Conservation (phyloP, 2,888 invertebrate species). For the Noctua fimbriata region DNA sequence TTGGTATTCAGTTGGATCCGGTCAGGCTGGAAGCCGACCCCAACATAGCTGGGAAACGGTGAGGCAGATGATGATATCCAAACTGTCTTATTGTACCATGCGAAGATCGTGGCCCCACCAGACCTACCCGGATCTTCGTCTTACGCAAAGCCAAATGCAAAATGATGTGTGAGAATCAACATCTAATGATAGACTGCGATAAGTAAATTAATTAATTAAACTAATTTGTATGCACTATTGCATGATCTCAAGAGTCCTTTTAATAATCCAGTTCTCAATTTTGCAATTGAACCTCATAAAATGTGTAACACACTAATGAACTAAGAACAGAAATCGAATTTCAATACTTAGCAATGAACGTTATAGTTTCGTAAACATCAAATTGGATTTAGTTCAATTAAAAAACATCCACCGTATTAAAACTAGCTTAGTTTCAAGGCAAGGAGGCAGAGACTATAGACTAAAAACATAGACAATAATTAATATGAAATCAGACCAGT, state of each 20-base stretch:
- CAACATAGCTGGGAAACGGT: too few species aligned
- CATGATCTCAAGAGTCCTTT: constrained; percentile 30
- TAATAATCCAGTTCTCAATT: constrained; percentile 2
- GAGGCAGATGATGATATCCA: too few species aligned
- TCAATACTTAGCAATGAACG: constrained; percentile 20
- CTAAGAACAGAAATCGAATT: constrained; percentile 4
- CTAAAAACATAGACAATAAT: constrained; percentile 62
- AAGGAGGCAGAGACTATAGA: constrained; percentile 16
- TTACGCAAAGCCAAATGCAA: constrained; percentile 16
- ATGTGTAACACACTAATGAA: constrained; percentile 23
- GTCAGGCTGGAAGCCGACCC: too few species aligned
- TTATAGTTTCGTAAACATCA: constrained; percentile 28
- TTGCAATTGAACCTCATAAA: constrained; percentile 19
- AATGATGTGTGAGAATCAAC: constrained; percentile 6
- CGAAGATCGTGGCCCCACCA: not conserved
- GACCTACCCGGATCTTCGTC: constrained; percentile 6
- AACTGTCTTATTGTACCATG: not conserved
- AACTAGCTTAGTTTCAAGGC: constrained; percentile 50
- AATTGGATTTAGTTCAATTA: constrained; percentile 32
- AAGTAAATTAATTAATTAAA: constrained; percentile 37
- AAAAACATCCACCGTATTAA: constrained; percentile 30
- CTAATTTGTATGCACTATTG: constrained; percentile 31
- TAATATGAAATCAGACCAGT: constrained; percentile 67
- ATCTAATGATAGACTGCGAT: constrained; percentile 3
- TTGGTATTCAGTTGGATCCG: too few species aligned